These are phyloP conservation scores for Ramphastos sulfuratus DNA, from an alignment of 2,113 vertebrate genomes.

Conservation along the genomic window DNA sequence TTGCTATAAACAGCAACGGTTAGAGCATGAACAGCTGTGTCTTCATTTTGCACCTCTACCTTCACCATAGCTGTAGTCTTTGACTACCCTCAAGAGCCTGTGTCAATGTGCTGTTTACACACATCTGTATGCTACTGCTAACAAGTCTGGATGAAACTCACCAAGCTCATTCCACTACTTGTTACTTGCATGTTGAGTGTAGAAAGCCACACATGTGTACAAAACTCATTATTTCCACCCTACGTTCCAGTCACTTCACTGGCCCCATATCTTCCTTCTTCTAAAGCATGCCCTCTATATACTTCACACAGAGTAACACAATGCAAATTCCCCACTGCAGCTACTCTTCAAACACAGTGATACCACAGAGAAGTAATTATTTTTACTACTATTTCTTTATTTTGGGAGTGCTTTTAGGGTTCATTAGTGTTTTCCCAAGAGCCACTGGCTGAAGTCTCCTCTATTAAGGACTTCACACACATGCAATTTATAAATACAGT, in stretches of 20 bases:
- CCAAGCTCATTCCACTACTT: neutral
- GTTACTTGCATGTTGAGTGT: neutral
- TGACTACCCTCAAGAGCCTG: too few relatives aligned
- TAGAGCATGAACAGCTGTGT: neutral
- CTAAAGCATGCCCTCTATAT: neutral
- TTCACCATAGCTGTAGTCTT: neutral
- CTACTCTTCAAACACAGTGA: neutral
- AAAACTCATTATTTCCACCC: neutral
- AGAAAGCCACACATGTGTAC: neutral
- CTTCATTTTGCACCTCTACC: neutral
- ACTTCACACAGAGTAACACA: neutral
- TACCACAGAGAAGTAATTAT: neutral
- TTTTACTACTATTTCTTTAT: neutral
- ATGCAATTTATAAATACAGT: neutral
- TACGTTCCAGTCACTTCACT: neutral
- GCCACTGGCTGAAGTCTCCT: neutral
- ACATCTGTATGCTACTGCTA: neutral
- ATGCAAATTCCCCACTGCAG: neutral
- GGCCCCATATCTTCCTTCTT: neutral
- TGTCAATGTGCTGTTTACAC: accelerated
- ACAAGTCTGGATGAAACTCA: neutral
- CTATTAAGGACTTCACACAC: neutral
- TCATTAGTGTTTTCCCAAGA: neutral
- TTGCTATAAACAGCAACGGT: neutral
- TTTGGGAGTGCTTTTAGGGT: neutral